Evolutionary conservation across 2,797 vertebrate species (phyloP), one percentile per base, ranked within the genome.

Genomic region (Periparus ater): DNA sequence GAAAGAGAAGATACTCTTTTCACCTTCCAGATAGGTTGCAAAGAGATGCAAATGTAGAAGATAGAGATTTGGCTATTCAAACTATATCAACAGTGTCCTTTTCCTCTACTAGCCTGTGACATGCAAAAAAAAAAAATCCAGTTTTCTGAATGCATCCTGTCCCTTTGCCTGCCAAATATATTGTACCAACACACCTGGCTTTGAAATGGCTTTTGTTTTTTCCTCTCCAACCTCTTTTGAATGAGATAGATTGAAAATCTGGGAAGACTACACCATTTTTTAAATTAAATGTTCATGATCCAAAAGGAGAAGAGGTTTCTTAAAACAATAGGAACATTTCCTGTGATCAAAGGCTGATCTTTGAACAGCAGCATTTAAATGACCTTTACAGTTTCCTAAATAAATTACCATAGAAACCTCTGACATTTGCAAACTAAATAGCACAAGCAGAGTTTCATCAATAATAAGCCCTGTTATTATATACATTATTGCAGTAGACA

Each of bases 391-490:
- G 91, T 96, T 98, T 97, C 96, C 96, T 97, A 98, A 98, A 97
- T 95, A 97, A 97, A 98, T 98, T 94, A 96, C 93, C 95, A 97
- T 89, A 96, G 97, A 98, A 98, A 97, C 97, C 96, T 97, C 95
- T 98, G 98, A 98, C 97, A 98, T 98, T 98, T 97, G 95, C 95
- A 97, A 95, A 96, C 96, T 97, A 98, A 98, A 97, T 53, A 97
- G 97, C 95, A 92, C 89, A 96, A 91, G 93, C 95, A 95, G 61
- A 85, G 94, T 97, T 96, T 97, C 97, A 97, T 97, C 98, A 97
- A 97, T 97, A 98, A 97, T 86, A 96, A 97, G 84, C 93, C 91
- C 90, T 96, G 96, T 93, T 97, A 97, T 97, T 96, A 96, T 95
- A 97, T 96, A 96, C 96, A 97, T 97, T 96, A 97, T 96, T 96